A percentile compares a stretch with the other conserved stretches of the same genome.
Conservation (phyloP, 35 echinoderm and acorn worm species). For the Stichopus chloronotus region DNA sequence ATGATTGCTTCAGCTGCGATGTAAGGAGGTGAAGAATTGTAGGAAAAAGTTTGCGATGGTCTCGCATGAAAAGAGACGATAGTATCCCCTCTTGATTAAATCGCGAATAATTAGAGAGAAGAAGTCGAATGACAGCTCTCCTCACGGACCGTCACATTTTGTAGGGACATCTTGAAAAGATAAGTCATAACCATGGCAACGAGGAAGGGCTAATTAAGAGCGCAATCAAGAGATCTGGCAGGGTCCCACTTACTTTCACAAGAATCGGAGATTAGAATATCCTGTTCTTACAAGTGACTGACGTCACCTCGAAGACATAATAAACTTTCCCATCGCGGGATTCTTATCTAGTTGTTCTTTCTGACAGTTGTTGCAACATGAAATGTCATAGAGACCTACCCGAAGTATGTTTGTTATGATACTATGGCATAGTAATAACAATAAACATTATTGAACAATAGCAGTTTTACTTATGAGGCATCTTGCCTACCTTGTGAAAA, state of each 20-base stretch:
- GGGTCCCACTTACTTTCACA: neutral
- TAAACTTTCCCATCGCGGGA: neutral
- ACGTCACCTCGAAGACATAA: neutral
- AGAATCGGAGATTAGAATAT: constrained; percentile 21
- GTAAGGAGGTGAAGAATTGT: no score
- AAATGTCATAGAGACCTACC: neutral
- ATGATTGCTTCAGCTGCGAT: neutral
- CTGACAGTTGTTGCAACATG: neutral
- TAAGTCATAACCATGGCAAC: neutral
- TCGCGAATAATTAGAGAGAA: no score
- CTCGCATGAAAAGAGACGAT: no score
- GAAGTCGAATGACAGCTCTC: neutral
- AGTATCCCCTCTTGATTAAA: no score
- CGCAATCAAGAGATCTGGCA: constrained; percentile 8
- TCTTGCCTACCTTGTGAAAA: neutral
- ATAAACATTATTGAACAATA: neutral
- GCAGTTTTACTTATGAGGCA: neutral
- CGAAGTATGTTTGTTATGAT: neutral
- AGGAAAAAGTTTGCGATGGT: no score
- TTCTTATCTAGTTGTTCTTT: no score
- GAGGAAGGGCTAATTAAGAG: neutral
- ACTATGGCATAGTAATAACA: neutral
- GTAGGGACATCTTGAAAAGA: neutral
- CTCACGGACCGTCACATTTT: neutral
- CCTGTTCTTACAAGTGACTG: neutral